Evolutionary conservation across 2,888 invertebrate species (phyloP), one percentile per base, ranked within the genome.

Genomic region (Notodonta ziczac): DNA sequence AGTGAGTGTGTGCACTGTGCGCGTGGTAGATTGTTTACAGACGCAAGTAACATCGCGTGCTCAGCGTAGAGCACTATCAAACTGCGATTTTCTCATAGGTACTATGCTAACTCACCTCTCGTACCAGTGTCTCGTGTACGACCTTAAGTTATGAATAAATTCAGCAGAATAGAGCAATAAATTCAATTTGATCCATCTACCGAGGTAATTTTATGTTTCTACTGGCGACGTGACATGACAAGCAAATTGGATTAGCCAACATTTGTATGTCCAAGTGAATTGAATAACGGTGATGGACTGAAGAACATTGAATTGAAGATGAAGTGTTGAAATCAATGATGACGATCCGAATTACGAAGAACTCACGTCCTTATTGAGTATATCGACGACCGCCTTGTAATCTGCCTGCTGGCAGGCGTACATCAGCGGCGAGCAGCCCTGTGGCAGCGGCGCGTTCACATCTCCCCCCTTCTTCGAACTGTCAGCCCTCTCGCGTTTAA

Each of bases 341-440:
- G 50, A 50, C 50, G 16, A 50, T n/a, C 42, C 44, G 56, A 32
- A 44, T 42, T 24, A 44, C 44, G 44, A 40, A 6, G 61, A 74
- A 94, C 95, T 94, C 94, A 97, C 97, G 95, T 97, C 96, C 82
- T 95, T 96, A 80, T 95, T 95, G 76, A 98, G 94, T 75, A 97
- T 95, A 76, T 95, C 95, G 74, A 96, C 94, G 72, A 98, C 97
- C 73, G 96, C 95, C 70, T 95, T 95, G 86, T 97, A 96, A 91
- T 97, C 96, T 58, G 96, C 97, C 86, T 97, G 98, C 90, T 98
- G 98, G 85, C 98, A 98, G 80, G 98, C 97, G 93, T 97, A 97
- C 98, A 98, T 98, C 83, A 98, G 95, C 77, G 96, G 95, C 70
- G 97, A 97, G 88, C 97, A 97, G 80, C 97, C 97, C 81, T 94